These are phyloP conservation scores for Ganaspis brasiliensis DNA, from an alignment of 2,888 invertebrate genomes.

Conservation along the genomic window DNA sequence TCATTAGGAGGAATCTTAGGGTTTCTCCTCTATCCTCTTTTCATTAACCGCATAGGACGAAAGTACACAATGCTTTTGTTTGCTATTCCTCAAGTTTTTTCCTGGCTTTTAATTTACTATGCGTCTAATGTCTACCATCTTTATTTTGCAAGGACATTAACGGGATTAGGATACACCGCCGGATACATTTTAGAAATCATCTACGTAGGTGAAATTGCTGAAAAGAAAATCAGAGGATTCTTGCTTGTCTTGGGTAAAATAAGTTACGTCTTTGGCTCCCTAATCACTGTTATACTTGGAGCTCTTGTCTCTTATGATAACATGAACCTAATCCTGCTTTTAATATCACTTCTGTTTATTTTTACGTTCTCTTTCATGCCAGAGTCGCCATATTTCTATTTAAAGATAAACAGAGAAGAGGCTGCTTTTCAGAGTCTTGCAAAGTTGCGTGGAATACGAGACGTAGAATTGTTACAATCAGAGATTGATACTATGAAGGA, in stretches of 20 bases:
- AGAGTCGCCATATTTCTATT: constrained; percentile 22
- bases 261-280: not conserved
- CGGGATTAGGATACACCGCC: not conserved
- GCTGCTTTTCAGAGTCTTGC: not conserved
- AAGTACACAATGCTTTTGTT: too few relatives aligned
- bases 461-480: not conserved
- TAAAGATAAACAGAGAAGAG: not conserved
- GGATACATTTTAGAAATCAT: not conserved
- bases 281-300: not conserved
- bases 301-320: constrained; percentile 18
- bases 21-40: not conserved
- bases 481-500: not conserved
- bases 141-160: too few relatives aligned
- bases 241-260: too few relatives aligned
- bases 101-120: too few relatives aligned
- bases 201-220: too few relatives aligned
- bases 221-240: constrained; percentile 7
- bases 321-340: not conserved
- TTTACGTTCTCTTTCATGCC: constrained; percentile 6
- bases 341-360: not conserved
- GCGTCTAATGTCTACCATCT: too few relatives aligned
- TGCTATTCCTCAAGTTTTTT: too few relatives aligned
- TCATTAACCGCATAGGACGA: too few relatives aligned
- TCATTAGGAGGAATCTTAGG: not conserved
- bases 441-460: not conserved